These are phyloP conservation scores for Drosophila subpulchrella DNA, from an alignment of 1,140 invertebrate genomes.

Conservation along the genomic window DNA sequence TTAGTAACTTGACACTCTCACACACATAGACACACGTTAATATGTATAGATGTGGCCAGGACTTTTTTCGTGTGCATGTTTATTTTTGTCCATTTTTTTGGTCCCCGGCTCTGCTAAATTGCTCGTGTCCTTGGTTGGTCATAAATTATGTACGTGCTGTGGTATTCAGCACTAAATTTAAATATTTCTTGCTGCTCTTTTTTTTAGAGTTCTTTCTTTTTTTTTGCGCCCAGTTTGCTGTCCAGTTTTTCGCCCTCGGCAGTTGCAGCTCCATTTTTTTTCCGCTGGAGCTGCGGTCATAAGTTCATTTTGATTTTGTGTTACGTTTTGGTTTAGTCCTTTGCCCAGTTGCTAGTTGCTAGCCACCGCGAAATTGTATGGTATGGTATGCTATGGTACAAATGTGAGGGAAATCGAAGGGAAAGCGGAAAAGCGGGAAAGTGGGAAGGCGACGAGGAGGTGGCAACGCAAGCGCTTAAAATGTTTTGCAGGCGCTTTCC, in stretches of 20 bases:
- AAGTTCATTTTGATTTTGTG: slow-evolving; percentile 83
- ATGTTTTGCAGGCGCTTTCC: slow-evolving; percentile 74
- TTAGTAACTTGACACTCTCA: slow-evolving; percentile 58
- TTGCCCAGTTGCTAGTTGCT: slow-evolving; percentile 62
- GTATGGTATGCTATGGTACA: not conserved
- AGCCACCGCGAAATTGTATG: slow-evolving; percentile 51
- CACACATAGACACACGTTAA: slow-evolving; percentile 16
- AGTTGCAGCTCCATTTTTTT: slow-evolving; percentile 44
- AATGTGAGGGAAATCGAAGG: not conserved
- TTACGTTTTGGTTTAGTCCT: slow-evolving; percentile 78
- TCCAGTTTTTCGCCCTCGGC: slow-evolving; percentile 32
- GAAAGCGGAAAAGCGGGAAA: not conserved
- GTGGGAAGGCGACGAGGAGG: slow-evolving; percentile 13
- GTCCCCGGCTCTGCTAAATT: slow-evolving; percentile 74
- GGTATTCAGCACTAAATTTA: slow-evolving; percentile 83
- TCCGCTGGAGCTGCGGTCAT: slow-evolving; percentile 62
- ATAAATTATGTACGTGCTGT: slow-evolving; percentile 83
- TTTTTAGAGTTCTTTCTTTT: slow-evolving; percentile 29
- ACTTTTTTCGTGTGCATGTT: slow-evolving; percentile 52
- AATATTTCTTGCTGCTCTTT: slow-evolving; percentile 63
- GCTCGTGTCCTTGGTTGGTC: slow-evolving; percentile 81
- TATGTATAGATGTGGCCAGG: slow-evolving; percentile 26
- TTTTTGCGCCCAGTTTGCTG: slow-evolving; percentile 21
- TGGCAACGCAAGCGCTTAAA: slow-evolving; percentile 76
- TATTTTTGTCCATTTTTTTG: slow-evolving; percentile 52